Evolutionary conservation across 2,888 invertebrate species (phyloP).

Genomic region (Isoperla grammatica): DNA sequence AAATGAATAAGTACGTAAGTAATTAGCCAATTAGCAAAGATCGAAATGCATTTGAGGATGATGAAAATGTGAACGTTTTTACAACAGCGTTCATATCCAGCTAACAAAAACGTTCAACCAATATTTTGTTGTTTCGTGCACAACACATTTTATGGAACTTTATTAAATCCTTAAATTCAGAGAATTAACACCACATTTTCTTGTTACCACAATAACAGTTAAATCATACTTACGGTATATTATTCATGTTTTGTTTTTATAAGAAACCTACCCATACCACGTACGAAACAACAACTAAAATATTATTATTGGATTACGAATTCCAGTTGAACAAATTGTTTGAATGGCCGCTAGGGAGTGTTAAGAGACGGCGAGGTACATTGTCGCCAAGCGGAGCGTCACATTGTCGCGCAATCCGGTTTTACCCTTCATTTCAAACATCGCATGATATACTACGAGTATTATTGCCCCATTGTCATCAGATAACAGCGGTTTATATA

Average conservation of each 20-base stretch:
- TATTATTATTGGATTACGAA: slow-evolving; percentile 28
- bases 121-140: too few relatives aligned
- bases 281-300: slow-evolving; percentile 20
- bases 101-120: too few relatives aligned
- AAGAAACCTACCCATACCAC: neutral
- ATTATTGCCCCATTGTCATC: slow-evolving; percentile 18
- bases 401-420: slow-evolving; percentile 24
- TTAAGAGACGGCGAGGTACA: slow-evolving; percentile 3
- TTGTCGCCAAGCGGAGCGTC: slow-evolving; percentile 12
- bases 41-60: too few relatives aligned
- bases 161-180: too few relatives aligned
- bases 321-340: slow-evolving; percentile 25
- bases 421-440: slow-evolving; percentile 28
- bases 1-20: too few relatives aligned
- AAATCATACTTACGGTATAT: neutral
- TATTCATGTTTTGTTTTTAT: neutral
- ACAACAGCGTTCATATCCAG: too few relatives aligned
- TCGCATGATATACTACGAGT: slow-evolving; percentile 18
- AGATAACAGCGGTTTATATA: neutral
- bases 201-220: neutral
- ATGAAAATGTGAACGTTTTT: too few relatives aligned
- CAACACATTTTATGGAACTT: too few relatives aligned
- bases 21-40: too few relatives aligned
- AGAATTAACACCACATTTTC: too few relatives aligned
- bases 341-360: slow-evolving; percentile 8